phyloP scores from a whole-genome alignment of 2,113 vertebrate genomes.

The Datnioides undecimradiatus region DNA sequence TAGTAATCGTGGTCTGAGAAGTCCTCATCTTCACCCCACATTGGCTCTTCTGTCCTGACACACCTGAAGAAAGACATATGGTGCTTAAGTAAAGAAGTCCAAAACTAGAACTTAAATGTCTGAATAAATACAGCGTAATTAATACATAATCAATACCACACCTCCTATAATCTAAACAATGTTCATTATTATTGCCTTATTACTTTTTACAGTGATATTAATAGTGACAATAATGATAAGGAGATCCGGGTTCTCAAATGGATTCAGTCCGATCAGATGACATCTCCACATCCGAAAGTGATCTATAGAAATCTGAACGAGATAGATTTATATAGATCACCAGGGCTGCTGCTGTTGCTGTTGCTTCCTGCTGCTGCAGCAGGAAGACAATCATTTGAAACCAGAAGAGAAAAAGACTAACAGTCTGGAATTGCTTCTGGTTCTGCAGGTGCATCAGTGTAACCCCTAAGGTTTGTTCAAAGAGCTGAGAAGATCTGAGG shows the following conservation, averaged over 20 bases:
- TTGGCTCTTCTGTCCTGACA: constrained; percentile 84
- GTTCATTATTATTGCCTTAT: background rate
- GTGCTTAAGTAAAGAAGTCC: background rate
- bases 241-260: constrained; percentile 22
- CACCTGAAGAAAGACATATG: constrained; percentile 74
- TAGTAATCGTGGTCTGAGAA: constrained; percentile 90
- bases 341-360: constrained; percentile 14
- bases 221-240: constrained; percentile 16
- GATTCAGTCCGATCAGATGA: constrained; percentile 45
- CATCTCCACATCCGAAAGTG: constrained; percentile 44
- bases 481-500: constrained; percentile 12
- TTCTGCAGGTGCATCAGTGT: constrained; percentile 17
- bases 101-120: background rate
- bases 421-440: constrained; percentile 7
- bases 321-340: constrained; percentile 37
- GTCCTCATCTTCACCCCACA: constrained; percentile 90
- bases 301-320: constrained; percentile 20
- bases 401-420: constrained; percentile 28
- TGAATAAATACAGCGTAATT: background rate
- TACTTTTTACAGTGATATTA: background rate
- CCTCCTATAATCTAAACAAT: background rate
- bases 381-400: constrained; percentile 45
- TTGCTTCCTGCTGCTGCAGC: no score
- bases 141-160: background rate
- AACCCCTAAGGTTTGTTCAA: constrained; percentile 25